Evolutionary conservation across 1,140 invertebrate genomes (phyloP).

Genomic region (Conus ventricosus): DNA sequence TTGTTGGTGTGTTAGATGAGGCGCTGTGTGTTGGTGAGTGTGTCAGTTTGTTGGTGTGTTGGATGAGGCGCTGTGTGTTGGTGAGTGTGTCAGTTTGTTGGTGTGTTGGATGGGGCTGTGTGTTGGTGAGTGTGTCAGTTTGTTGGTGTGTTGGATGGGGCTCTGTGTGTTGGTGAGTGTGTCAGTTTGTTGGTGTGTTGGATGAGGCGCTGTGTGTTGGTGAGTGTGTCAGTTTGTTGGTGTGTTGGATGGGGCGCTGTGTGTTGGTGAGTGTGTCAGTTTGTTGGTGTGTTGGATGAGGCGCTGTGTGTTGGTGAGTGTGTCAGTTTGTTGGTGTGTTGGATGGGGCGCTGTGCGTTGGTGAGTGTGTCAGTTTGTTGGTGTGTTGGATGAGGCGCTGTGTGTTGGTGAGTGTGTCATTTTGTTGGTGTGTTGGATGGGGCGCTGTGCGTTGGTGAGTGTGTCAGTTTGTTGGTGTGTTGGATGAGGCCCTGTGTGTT

Average conservation of each 20-base stretch:
- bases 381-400: no score
- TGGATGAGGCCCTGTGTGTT: no score
- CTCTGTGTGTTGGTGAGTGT: background rate
- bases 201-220: background rate
- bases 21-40: constrained; percentile 85
- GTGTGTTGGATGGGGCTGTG: background rate
- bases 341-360: no score
- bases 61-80: background rate
- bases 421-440: background rate
- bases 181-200: background rate
- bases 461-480: no score
- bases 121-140: background rate
- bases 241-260: background rate
- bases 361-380: no score
- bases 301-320: no score
- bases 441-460: no score
- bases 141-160: background rate
- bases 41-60: background rate
- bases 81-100: no score
- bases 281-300: background rate
- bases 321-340: no score
- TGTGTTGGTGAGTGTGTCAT: background rate
- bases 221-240: no score
- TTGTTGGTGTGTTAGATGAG: constrained; percentile 91
- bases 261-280: background rate